These are phyloP conservation scores for Acrocyrtus sp. DNA, from an alignment of 2,888 invertebrate species.

Conservation along the genomic window DNA sequence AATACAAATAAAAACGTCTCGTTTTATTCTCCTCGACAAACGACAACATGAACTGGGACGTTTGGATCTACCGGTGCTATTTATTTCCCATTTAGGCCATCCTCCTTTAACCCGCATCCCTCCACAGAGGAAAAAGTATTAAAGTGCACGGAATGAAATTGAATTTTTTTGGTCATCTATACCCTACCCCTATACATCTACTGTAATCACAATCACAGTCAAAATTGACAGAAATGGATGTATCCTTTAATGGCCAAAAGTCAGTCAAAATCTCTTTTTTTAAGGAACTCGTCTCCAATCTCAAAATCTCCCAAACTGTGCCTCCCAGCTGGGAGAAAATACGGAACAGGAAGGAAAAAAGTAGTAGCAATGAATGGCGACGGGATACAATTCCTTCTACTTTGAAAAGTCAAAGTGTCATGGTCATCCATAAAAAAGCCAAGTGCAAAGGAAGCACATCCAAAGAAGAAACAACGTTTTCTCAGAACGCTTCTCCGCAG, in stretches of 20 bases:
- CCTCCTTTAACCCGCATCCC: too few species aligned
- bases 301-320: too few species aligned
- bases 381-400: neutral
- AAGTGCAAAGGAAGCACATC: neutral
- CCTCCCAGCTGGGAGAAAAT: too few species aligned
- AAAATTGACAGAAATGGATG: slow-evolving; percentile 18
- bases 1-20: neutral
- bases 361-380: neutral
- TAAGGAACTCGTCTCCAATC: too few species aligned
- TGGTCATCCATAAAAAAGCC: slow-evolving; percentile 4
- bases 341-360: neutral
- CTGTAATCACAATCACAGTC: neutral
- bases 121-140: too few species aligned
- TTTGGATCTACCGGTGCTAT: neutral
- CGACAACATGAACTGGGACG: too few species aligned
- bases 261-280: too few species aligned
- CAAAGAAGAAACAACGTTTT: neutral
- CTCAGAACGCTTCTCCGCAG: too few species aligned
- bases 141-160: neutral
- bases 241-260: slow-evolving; percentile 21
- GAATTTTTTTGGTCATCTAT: neutral
- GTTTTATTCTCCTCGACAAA: neutral
- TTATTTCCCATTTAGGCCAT: too few species aligned
- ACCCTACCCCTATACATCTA: neutral
- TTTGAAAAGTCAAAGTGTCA: slow-evolving; percentile 24